Evolutionary conservation across 2,113 vertebrate genomes (phyloP).

Genomic region (Phalacrocorax brasilianus): DNA sequence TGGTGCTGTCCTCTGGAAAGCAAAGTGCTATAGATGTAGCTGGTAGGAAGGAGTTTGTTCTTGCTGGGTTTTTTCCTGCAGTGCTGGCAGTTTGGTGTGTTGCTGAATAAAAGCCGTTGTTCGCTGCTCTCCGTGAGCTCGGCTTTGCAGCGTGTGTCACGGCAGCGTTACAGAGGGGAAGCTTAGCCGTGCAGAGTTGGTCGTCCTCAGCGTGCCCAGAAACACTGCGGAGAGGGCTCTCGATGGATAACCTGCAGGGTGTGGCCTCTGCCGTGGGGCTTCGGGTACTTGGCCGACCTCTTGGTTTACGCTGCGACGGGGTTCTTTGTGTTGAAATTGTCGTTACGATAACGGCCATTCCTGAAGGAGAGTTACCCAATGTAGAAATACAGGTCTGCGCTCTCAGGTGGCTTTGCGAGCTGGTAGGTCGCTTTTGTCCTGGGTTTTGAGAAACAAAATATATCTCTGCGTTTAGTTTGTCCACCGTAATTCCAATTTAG

Average conservation of each 20-base stretch:
- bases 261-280: background rate
- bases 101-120: background rate
- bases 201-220: background rate
- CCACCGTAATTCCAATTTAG: background rate
- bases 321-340: background rate
- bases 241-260: fast-evolving
- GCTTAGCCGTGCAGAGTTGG: background rate
- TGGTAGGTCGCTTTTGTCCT: background rate
- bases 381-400: background rate
- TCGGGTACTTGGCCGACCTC: background rate
- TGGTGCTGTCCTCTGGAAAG: background rate
- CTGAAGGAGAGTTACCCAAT: background rate
- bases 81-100: background rate
- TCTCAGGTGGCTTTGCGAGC: background rate
- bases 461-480: background rate
- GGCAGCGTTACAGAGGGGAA: background rate
- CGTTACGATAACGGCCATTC: fast-evolving
- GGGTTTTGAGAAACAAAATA: background rate
- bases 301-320: background rate
- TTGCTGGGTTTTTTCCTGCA: background rate
- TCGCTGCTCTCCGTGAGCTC: background rate
- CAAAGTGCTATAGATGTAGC: fast-evolving
- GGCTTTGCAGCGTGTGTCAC: fast-evolving
- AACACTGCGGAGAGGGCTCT: background rate
- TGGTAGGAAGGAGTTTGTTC: background rate